Evolutionary conservation across 2,888 invertebrate genomes (phyloP), one percentile per base, ranked within the genome.

Genomic region (Apotomis turbidana): DNA sequence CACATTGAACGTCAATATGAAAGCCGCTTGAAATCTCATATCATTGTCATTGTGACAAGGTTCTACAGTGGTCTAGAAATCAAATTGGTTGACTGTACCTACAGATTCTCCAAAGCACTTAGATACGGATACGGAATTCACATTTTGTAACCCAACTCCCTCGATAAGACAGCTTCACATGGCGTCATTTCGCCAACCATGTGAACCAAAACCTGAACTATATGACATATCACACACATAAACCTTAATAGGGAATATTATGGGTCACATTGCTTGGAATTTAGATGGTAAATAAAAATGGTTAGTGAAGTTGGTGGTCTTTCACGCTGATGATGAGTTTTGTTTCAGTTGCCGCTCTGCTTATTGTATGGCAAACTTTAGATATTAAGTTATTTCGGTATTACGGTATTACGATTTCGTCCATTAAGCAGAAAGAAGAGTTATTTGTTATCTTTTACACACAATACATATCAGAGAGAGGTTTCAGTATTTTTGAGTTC

Each of bases 141-240:
- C 57, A 71, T 71, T 71, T 61, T 66, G 62, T 52, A 52, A 58
- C 38, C 55, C 0, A 76, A 79, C 75, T 76, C 75, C 69, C 59
- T 74, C 79, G 84, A 84, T 83, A 74, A 70, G 70, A 51, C 67
- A 66, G 66, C 57, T 74, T 74, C 73, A 74, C 73, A 74, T 74
- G 59, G 73, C 73, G 54, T 73, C 73, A 70, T 74, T 73, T 70
- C 61, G 57, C 49, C 66, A 62, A 57, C 73, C 70, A 66, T 62
- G 73, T 58, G 70, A 74, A 73, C 60, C 9, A 64, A 55, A 73
- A 70, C 57, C 36, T 13, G 64, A 70, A 41, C 69, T 57, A 63
- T 46, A 68, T 38, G 12, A 5, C 67, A 1, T 46, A 67, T 12
- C n/a, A n/a, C 15, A 15, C 52, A 12, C 10, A 15, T 62, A 52